phyloP scores from a whole-genome alignment of 2,797 vertebrate genomes.

The Halcyon smyrnensis region DNA sequence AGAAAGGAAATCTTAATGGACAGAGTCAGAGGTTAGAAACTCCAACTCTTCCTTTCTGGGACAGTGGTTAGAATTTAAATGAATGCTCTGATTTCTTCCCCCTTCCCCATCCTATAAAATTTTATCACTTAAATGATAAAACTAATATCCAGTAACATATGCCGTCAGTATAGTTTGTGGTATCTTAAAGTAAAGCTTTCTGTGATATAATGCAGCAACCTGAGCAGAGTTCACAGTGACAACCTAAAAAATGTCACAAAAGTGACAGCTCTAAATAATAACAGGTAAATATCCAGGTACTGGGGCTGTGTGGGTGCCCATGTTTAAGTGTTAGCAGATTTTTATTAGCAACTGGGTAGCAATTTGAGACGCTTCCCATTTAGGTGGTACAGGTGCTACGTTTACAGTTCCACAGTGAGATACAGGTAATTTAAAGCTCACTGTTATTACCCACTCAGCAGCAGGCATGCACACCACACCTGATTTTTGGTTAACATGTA shows the following conservation, averaged over 20 bases:
- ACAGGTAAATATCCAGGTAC: not conserved
- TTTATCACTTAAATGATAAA: not conserved
- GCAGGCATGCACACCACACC: not conserved
- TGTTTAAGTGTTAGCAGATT: not conserved
- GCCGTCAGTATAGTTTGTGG: not conserved
- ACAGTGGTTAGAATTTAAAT: not conserved
- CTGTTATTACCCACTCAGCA: not conserved
- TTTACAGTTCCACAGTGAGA: conserved; percentile 14
- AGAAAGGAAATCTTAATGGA: not conserved
- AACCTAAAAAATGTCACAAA: not conserved
- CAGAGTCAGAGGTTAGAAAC: not conserved
- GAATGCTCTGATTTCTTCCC: not conserved
- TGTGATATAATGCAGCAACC: not conserved
- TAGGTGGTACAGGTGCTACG: not conserved
- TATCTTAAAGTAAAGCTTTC: not conserved
- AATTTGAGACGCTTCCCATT: conserved; percentile 4
- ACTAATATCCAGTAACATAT: not conserved
- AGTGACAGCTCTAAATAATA: not conserved
- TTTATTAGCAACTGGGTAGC: not conserved
- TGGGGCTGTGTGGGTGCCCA: not conserved
- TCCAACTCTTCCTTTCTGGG: not conserved
- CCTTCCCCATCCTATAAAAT: not conserved
- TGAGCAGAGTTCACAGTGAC: not conserved
- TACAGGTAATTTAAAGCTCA: not conserved
- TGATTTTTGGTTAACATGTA: not conserved